Percentiles rank a stretch among this genome's conserved stretches.
Conservation (phyloP, 2,888 invertebrate genomes). For the Rotaria sp. region DNA sequence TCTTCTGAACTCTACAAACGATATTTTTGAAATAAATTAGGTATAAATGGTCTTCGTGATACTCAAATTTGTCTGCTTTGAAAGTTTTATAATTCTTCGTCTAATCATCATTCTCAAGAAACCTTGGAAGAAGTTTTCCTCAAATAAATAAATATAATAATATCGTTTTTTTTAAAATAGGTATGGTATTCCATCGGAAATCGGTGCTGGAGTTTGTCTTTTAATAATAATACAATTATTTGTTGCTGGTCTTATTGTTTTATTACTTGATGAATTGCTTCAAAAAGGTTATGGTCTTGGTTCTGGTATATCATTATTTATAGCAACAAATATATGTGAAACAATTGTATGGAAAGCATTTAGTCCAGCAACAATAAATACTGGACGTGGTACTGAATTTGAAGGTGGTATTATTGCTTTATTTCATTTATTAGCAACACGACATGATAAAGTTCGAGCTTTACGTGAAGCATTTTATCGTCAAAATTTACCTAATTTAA, state of each 20-base stretch:
- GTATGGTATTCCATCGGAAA: constrained; percentile 70
- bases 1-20: too few species aligned
- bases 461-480: constrained; percentile 97
- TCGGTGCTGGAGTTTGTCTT: constrained; percentile 94
- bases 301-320: constrained; percentile 97
- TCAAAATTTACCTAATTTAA: constrained; percentile 94
- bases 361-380: constrained; percentile 95
- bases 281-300: constrained; percentile 97
- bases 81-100: too few species aligned
- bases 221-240: constrained; percentile 97
- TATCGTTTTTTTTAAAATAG: not conserved
- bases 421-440: constrained; percentile 92
- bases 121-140: too few species aligned
- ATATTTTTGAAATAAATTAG: too few species aligned
- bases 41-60: too few species aligned
- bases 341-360: constrained; percentile 99
- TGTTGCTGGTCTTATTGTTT: constrained; percentile 92
- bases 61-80: too few species aligned
- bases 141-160: too few species aligned
- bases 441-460: constrained; percentile 97
- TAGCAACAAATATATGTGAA: constrained; percentile 98
- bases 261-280: constrained; percentile 86
- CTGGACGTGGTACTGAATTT: constrained; percentile 80
- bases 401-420: constrained; percentile 98
- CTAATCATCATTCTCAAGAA: too few species aligned